phyloP scores from a whole-genome alignment of 1,140 invertebrate genomes.

The Helicoverpa zea region DNA sequence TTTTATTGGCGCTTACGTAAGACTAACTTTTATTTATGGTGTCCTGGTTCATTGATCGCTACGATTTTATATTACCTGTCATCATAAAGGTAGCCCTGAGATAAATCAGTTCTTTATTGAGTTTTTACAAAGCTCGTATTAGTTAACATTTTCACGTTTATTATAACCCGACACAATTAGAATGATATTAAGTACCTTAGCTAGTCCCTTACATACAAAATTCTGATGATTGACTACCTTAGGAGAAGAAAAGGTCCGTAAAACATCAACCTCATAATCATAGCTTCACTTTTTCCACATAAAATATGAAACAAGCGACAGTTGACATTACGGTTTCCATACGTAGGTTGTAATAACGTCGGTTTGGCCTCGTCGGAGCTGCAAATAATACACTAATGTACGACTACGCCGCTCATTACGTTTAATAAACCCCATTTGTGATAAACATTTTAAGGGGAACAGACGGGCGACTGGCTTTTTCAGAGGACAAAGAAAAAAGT shows the following conservation, averaged over 20 bases:
- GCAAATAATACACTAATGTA: slow-evolving; percentile 48
- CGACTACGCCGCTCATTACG: slow-evolving; percentile 40
- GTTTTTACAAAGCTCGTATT: neutral
- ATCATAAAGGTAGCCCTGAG: neutral
- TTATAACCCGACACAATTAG: too few relatives aligned
- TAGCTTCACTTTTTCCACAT: slow-evolving; percentile 9
- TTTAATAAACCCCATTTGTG: slow-evolving; percentile 50
- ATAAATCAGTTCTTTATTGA: neutral
- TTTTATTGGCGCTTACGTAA: slow-evolving; percentile 47
- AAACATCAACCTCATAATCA: slow-evolving; percentile 2
- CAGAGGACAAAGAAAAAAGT: too few relatives aligned
- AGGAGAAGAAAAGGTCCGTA: neutral
- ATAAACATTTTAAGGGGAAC: slow-evolving; percentile 32
- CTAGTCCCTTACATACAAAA: too few relatives aligned
- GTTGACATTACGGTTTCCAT: slow-evolving; percentile 21
- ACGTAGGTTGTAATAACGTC: neutral
- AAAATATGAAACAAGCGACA: slow-evolving; percentile 12
- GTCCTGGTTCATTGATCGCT: slow-evolving; percentile 30
- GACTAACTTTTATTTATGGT: slow-evolving; percentile 48
- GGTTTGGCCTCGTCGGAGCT: slow-evolving; percentile 26
- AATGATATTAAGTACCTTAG: too few relatives aligned
- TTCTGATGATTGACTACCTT: neutral
- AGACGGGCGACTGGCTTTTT: slow-evolving; percentile 18
- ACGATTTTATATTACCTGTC: slow-evolving; percentile 18
- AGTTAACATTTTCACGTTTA: too few relatives aligned